Evolutionary conservation across 2,113 vertebrate genomes (phyloP), one percentile per base, ranked within the genome.

Genomic region (Ascaphus truei): DNA sequence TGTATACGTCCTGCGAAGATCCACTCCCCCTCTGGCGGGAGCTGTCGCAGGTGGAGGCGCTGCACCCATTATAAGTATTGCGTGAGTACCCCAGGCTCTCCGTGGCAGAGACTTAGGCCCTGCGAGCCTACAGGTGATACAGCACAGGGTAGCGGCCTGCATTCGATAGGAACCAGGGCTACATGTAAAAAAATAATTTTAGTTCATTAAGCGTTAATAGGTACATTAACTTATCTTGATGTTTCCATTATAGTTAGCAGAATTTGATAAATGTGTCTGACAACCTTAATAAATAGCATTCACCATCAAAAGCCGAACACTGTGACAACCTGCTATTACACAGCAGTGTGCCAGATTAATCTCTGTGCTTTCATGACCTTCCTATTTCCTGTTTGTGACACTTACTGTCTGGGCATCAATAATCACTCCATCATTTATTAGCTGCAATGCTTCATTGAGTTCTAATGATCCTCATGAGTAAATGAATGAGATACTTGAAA

Each of bases 261-360:
- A 48, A 31, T 2, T 23, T 34, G 50, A 73, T 29, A 50, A 76
- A 59, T 27, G 25, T 53, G 13, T 26, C 71, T 26, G 59, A 65
- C 31, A 68, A 72, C 52, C 3, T 11, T 16, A 25, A 71, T 47
- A 18, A 2, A 31, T 45, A 48, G 34, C 37, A 15, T 30, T 25
- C 47, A 3, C 47, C 66, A 39, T 31, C 41, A 72, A 71, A 6
- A 3, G 27, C 62, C 39, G 0, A 2, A 2, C 60, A 58, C 30
- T 43, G 63, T 36, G 65, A 36, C 26, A 59, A 71, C 48, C 30
- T 62, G 22, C 16, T 26, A 7, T 22, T 16, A 26, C 58, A 76
- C 9, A 23, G 60, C 15, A 16, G 39, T 11, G 39, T 18, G 39
- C n/a, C 3, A 43, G 39, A 43, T 16, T 43, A 15, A 43, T 43